phyloP scores from a whole-genome alignment of 2,113 vertebrate species.

The Nycticebus coucang region DNA sequence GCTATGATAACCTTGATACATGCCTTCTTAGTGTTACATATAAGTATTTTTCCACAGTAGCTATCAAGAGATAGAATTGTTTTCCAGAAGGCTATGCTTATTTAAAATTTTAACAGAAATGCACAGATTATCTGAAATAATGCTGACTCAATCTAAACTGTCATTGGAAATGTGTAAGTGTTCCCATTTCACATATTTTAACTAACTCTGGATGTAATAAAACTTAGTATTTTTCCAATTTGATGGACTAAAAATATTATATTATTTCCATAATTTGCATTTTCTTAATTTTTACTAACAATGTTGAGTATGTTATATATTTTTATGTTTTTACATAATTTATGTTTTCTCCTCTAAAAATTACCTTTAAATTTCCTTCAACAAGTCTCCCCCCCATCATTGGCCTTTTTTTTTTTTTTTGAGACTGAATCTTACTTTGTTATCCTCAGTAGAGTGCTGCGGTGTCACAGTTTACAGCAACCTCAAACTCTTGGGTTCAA shows the following conservation, averaged over 20 bases:
- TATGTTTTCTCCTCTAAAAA: neutral
- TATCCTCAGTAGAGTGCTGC: no score
- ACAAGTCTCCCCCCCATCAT: neutral
- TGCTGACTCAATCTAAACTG: neutral
- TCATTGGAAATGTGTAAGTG: neutral
- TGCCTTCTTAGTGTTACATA: neutral
- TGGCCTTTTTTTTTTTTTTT: neutral
- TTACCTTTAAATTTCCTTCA: neutral
- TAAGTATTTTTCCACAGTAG: neutral
- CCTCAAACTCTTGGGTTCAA: no score
- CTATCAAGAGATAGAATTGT: slow-evolving; percentile 5
- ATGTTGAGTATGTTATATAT: neutral
- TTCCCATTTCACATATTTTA: neutral
- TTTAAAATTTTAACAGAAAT: slow-evolving; percentile 32
- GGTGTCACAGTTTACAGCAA: no score
- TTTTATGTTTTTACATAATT: slow-evolving; percentile 27
- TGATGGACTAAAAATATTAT: neutral
- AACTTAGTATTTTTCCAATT: neutral
- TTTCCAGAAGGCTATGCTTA: neutral
- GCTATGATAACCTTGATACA: neutral
- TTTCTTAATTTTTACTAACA: slow-evolving; percentile 15
- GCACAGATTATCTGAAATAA: neutral
- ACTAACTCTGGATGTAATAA: neutral
- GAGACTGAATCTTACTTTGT: no score
- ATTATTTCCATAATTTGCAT: slow-evolving; percentile 13